phyloP scores from a whole-genome alignment of 2,113 vertebrate genomes.

The Stercorarius parasiticus region DNA sequence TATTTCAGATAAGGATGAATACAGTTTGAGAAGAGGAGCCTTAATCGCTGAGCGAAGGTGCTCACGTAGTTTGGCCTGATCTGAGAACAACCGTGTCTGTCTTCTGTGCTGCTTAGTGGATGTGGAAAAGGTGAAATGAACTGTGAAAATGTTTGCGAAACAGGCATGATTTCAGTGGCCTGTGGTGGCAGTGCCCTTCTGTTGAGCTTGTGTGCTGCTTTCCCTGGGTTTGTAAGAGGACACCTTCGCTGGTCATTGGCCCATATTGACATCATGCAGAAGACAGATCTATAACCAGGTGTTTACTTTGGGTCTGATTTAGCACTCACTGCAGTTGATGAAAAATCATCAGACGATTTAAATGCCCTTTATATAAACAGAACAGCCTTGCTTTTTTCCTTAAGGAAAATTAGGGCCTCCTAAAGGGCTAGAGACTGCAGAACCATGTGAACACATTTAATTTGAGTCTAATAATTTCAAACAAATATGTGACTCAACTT shows the following conservation, averaged over 20 bases:
- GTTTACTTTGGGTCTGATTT: constrained; percentile 29
- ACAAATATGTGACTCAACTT: constrained; percentile 35
- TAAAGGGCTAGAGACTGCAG: neutral
- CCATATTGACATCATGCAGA: neutral
- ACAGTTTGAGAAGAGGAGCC: neutral
- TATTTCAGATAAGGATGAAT: neutral
- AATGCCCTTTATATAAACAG: neutral
- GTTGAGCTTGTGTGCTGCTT: neutral
- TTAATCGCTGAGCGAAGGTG: neutral
- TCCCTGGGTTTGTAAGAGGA: constrained; percentile 25
- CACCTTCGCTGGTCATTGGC: neutral
- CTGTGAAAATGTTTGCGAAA: neutral
- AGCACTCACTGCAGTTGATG: neutral
- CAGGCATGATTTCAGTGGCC: neutral
- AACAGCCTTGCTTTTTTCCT: neutral
- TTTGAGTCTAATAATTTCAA: constrained; percentile 48
- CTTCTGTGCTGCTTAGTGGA: neutral
- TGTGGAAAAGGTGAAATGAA: constrained; percentile 14
- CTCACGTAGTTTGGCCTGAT: neutral
- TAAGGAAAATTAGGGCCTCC: neutral
- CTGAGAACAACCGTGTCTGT: neutral
- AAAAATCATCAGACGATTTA: constrained; percentile 6
- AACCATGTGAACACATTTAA: neutral
- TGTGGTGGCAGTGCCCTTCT: neutral
- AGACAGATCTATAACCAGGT: neutral